Evolutionary conservation across 2,797 vertebrate genomes (phyloP).

Genomic region (Pampus argenteus): DNA sequence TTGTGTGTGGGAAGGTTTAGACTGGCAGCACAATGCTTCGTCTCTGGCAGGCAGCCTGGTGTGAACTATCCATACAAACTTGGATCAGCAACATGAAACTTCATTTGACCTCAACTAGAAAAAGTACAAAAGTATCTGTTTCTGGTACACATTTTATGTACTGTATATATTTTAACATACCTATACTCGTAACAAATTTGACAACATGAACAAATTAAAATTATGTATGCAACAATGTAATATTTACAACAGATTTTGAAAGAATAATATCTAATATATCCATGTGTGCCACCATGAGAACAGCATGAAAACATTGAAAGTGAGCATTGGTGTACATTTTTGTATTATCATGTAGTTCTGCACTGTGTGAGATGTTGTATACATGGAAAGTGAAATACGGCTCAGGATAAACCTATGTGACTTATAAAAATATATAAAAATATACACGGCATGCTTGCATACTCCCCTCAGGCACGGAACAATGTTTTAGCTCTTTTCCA

Average conservation of each 20-base stretch:
- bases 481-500: slow-evolving; percentile 27
- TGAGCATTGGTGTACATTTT: background rate
- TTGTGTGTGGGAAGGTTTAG: slow-evolving; percentile 71
- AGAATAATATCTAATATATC: background rate
- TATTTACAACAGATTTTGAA: background rate
- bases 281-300: slow-evolving; percentile 12
- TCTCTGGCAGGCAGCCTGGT: slow-evolving; percentile 65
- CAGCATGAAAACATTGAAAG: background rate
- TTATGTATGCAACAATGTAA: background rate
- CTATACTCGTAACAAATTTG: background rate
- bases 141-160: background rate
- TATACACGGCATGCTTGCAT: slow-evolving; percentile 1
- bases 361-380: slow-evolving; percentile 6
- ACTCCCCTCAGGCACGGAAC: slow-evolving; percentile 20
- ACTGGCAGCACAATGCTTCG: slow-evolving; percentile 54
- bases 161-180: background rate
- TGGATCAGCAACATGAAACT: slow-evolving; percentile 47
- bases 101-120: slow-evolving; percentile 40
- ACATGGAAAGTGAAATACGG: background rate
- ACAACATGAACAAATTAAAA: background rate
- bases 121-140: slow-evolving; percentile 19
- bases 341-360: background rate
- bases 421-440: slow-evolving; percentile 22
- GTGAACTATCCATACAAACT: slow-evolving; percentile 50
- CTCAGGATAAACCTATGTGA: slow-evolving; percentile 6